Percentiles rank a stretch among this genome's conserved stretches.
These are phyloP conservation scores for Hippopotamus amphibius DNA, from an alignment of 2,113 vertebrate species.

Conservation along the genomic window DNA sequence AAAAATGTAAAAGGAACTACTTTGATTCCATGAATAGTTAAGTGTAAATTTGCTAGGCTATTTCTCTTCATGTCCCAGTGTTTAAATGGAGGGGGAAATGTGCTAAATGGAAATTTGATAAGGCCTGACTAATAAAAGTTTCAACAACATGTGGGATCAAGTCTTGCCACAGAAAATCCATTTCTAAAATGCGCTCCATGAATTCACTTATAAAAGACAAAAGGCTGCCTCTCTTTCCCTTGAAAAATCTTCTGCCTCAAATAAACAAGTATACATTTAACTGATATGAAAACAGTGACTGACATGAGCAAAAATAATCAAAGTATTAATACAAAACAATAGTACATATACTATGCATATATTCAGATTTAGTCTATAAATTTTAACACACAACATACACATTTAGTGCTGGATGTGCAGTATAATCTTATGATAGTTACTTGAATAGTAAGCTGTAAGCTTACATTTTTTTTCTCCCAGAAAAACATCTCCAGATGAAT, in stretches of 20 bases:
- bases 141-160: constrained; percentile 47
- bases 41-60: constrained; percentile 18
- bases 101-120: constrained; percentile 59
- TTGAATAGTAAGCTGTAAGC: constrained; percentile 20
- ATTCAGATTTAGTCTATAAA: not conserved
- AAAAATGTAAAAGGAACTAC: constrained; percentile 38
- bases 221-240: not conserved
- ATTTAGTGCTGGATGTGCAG: not conserved
- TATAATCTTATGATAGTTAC: not conserved
- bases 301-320: constrained; percentile 37
- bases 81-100: constrained; percentile 27
- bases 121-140: constrained; percentile 71
- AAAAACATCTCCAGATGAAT: constrained; percentile 45
- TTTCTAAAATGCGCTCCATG: constrained; percentile 55
- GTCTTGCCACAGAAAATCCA: constrained; percentile 54
- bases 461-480: constrained; percentile 26
- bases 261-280: constrained; percentile 8
- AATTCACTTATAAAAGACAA: constrained; percentile 54
- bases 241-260: not conserved
- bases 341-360: not conserved
- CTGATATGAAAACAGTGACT: not conserved
- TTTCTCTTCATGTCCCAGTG: not conserved
- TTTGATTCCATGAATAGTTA: constrained; percentile 45
- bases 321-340: not conserved
- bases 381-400: constrained; percentile 19